A percentile compares a stretch with the other conserved stretches of the same genome.
phyloP scores from a whole-genome alignment of 2,113 vertebrate species.

The Hippocampus guttulatus region DNA sequence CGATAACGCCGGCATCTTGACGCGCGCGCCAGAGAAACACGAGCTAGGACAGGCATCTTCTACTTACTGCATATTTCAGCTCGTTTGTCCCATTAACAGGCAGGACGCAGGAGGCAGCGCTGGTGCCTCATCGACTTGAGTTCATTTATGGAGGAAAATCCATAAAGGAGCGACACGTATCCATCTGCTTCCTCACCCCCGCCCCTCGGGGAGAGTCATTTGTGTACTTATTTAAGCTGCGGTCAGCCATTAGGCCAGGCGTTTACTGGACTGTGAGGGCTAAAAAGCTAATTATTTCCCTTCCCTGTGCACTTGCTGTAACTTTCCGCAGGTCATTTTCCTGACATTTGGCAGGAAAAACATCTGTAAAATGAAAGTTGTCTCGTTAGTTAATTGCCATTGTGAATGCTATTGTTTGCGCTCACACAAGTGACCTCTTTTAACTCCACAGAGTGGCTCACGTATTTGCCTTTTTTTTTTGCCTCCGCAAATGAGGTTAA shows the following conservation, averaged over 20 bases:
- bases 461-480: no score
- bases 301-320: slow-evolving; percentile 30
- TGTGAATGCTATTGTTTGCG: slow-evolving; percentile 18
- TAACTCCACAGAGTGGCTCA: neutral
- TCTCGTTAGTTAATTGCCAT: slow-evolving; percentile 35
- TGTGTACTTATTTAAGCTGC: slow-evolving; percentile 69
- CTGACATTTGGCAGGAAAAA: slow-evolving; percentile 22
- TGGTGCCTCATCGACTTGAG: slow-evolving; percentile 62
- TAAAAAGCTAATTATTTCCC: slow-evolving; percentile 56
- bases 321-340: slow-evolving; percentile 42
- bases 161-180: slow-evolving; percentile 67
- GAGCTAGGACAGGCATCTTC: slow-evolving; percentile 51
- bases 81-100: slow-evolving; percentile 68
- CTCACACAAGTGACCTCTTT: slow-evolving; percentile 22
- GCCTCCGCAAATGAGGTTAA: slow-evolving; percentile 53
- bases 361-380: slow-evolving; percentile 20
- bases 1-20: slow-evolving; percentile 64
- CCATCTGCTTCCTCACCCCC: slow-evolving; percentile 58
- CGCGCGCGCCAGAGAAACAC: slow-evolving; percentile 65
- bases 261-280: slow-evolving; percentile 44
- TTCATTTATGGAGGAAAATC: slow-evolving; percentile 74
- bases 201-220: slow-evolving; percentile 56
- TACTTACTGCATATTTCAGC: slow-evolving; percentile 58
- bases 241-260: slow-evolving; percentile 55
- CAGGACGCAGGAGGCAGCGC: slow-evolving; percentile 53